A percentile compares a stretch with the other conserved stretches of the same genome.
Evolutionary conservation across 2,797 vertebrate species (phyloP).

Genomic region (Sebastes oblongus): DNA sequence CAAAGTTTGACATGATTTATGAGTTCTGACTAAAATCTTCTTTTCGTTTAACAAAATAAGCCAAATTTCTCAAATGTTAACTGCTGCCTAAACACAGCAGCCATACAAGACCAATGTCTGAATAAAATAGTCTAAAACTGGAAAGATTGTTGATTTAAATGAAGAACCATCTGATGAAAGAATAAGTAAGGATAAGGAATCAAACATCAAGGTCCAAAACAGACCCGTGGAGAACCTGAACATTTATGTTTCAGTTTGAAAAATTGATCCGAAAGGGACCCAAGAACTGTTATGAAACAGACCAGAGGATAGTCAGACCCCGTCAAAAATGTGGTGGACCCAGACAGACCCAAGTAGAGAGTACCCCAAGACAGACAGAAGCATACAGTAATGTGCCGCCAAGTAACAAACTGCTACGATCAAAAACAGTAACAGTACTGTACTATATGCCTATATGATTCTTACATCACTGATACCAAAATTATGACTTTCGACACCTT

Average conservation of each 20-base stretch:
- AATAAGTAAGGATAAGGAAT: neutral
- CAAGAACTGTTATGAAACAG: too few species aligned
- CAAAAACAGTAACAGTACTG: too few species aligned
- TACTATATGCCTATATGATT: too few species aligned
- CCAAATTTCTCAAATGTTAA: neutral
- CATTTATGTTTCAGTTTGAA: neutral
- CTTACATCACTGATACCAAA: too few species aligned
- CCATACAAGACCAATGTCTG: neutral
- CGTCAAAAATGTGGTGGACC: neutral
- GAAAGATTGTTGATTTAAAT: neutral
- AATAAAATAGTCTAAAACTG: neutral
- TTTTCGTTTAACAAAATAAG: neutral
- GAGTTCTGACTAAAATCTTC: neutral
- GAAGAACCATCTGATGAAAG: neutral
- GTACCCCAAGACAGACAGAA: too few species aligned
- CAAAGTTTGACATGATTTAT: neutral
- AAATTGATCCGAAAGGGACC: too few species aligned
- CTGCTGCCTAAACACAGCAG: neutral
- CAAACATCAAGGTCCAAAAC: neutral
- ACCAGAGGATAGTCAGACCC: neutral
- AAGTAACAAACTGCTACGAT: too few species aligned
- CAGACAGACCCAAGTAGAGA: too few species aligned
- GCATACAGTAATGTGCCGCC: too few species aligned
- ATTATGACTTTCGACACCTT: too few species aligned
- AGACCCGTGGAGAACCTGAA: neutral